Evolutionary conservation across 2,113 vertebrate genomes (phyloP), one percentile per base, ranked within the genome.

Genomic region (Rutilus rutilus): DNA sequence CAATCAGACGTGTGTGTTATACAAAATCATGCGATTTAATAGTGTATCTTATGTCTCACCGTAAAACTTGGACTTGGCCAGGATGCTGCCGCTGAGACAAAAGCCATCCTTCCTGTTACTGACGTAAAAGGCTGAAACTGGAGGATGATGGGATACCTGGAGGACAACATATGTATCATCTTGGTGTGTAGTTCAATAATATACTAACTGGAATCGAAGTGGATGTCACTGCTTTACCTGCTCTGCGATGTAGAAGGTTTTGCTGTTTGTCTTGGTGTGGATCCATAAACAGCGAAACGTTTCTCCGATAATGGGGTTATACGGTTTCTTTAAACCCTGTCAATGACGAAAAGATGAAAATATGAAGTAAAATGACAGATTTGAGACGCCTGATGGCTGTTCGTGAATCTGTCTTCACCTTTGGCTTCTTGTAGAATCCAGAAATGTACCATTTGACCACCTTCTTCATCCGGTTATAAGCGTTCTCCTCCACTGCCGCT

Each of bases 371-470:
- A 33, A 30, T 3, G 15, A 54, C 27, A 52, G 25, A 77, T 54
- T 54, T 30, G 15, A 52, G 47, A 54, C 2, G 4, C 10, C 27
- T 33, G 27, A 57, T 9, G 27, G 50, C n/a, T 50, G 23, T 17
- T 27, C 4, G 73, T 50, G 73, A 17, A 25, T 33, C n/a, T 4
- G 27, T 39, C 19, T 42, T 45, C 79, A 99, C 98, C 96, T 99
- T 97, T 95, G 98, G 98, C 91, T 99, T 99, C 93, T 99, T 99
- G 94, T 99, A 99, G 93, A 99, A 99, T 86, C 98, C 98, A 54
- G 98, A 99, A 88, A 99, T 96, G 95, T 99, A 99, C 98, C 98
- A 99, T 89, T 98, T 99, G 83, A 99, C 98, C 85, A 99, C 97
- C 93, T 97, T 97, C 93, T 97, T 99, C 96, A 99, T 96, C 25